Conservation (phyloP, 2,113 vertebrate species). For the Pelvicachromis taeniatus region DNA sequence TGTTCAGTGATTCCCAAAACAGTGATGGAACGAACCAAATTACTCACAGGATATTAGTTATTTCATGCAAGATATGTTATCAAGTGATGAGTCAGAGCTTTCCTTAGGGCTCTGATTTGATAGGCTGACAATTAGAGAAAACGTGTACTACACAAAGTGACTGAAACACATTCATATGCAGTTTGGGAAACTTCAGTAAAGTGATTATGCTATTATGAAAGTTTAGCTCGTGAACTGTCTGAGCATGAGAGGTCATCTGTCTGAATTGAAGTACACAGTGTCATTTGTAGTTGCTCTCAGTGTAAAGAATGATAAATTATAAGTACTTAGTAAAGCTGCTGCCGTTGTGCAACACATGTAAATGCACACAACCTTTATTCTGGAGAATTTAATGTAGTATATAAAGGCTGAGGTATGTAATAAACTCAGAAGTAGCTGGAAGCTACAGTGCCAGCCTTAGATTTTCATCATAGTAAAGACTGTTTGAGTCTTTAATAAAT, state of each 20-base stretch:
- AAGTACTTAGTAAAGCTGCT: not conserved
- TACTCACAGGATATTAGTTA: not conserved
- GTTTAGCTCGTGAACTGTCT: not conserved
- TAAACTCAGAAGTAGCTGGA: not conserved
- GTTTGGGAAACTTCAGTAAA: not conserved
- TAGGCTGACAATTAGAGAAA: not conserved
- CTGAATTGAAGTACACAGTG: not conserved
- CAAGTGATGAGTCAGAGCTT: not conserved
- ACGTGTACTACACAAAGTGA: not conserved
- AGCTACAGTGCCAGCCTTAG: not conserved
- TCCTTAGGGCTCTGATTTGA: not conserved
- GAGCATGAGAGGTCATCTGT: not conserved
- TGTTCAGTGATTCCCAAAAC: not conserved
- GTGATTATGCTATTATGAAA: not conserved
- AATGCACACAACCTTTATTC: not conserved
- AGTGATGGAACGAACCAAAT: not conserved
- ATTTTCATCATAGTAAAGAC: not conserved
- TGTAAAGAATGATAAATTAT: not conserved
- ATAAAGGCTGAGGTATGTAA: not conserved
- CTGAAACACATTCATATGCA: not conserved
- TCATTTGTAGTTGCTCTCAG: not conserved
- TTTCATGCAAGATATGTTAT: not conserved
- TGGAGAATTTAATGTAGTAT: not conserved
- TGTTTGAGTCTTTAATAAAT: not conserved
- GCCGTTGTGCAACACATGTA: not conserved